Conservation (phyloP, 2,888 invertebrate genomes). For the Agrotis exclamationis region DNA sequence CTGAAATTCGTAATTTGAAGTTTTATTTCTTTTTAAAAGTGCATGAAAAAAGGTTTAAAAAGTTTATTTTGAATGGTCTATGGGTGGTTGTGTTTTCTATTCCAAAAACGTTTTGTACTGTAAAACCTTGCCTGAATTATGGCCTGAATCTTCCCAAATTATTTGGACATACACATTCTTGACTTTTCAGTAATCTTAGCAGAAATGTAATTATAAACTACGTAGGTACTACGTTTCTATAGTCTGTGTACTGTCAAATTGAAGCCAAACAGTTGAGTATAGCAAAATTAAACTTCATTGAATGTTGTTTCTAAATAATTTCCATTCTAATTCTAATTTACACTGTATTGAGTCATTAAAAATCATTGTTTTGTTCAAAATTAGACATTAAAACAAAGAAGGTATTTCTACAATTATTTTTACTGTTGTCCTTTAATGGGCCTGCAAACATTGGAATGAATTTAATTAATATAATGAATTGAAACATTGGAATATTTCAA, state of each 20-base stretch:
- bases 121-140: constrained; percentile 43
- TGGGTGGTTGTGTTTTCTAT: background rate
- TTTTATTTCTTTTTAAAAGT: constrained; percentile 24
- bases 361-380: no score
- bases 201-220: background rate
- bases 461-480: no score
- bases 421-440: no score
- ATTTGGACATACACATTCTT: no score
- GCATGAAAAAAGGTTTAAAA: constrained; percentile 1
- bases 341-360: no score
- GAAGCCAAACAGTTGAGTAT: background rate
- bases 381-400: background rate
- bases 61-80: background rate
- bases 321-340: no score
- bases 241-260: background rate
- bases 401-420: background rate
- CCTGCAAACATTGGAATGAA: no score
- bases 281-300: background rate
- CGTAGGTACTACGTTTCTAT: background rate
- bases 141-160: background rate
- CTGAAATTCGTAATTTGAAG: constrained; percentile 61
- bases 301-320: background rate
- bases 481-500: no score
- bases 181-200: no score
- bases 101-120: background rate